Evolutionary conservation across 2,797 vertebrate species (phyloP), one percentile per base, ranked within the genome.

Genomic region (Leptatherina wallacei): DNA sequence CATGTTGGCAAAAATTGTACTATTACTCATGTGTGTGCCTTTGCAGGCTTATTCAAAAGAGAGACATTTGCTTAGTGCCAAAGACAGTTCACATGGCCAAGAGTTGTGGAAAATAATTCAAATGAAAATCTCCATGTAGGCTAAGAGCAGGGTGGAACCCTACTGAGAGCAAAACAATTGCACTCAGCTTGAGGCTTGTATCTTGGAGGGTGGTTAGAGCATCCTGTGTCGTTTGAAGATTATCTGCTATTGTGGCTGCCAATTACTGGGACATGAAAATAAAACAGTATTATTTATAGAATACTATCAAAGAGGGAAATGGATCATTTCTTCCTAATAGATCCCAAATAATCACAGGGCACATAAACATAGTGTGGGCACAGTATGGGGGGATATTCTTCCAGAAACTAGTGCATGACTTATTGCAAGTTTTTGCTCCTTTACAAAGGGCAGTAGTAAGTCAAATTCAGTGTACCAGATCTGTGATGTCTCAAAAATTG

Each of bases 181-280:
- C n/a, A 57, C 69, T 56, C 69, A 73, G 69, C 61, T 65, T 71
- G 71, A 9, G 55, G 24, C 52, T 77, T 54, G 40, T 55, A 71
- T 76, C 57, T 52, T 36, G 38, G 58, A 65, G 61, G 59, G 65
- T 55, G 61, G 38, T 30, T 20, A 12, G 62, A 49, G 4, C 49
- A 59, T 42, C n/a, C 29, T 68, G 77, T 36, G 16, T 33, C 49
- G 36, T 79, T 70, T 82, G 58, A 81, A 80, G 71, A 81, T 71
- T 38, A 67, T 65, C 67, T 51, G 5, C 42, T 61, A 40, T 71
- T 77, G 36, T 61, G 49, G 52, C 54, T 75, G 60, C 62, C 60
- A 68, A 29, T 40, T 69, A 71, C 49, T 61, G 58, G 63, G 64
- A 75, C 49, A 61, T 58, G 24, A 54, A 58, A 36, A 71, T 73